Conservation (phyloP, 1,140 invertebrate species). For the Bombyx mandarina region DNA sequence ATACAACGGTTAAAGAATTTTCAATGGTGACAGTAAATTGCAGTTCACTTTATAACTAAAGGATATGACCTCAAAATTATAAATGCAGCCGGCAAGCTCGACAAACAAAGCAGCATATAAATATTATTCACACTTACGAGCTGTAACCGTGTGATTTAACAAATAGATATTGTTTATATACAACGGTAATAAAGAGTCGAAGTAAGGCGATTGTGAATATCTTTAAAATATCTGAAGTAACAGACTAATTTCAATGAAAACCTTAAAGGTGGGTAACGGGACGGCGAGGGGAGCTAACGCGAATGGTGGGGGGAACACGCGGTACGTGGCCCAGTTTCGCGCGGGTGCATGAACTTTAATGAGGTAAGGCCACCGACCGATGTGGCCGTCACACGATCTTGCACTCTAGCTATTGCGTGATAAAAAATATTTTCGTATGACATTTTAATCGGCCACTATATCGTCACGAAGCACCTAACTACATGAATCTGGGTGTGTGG, state of each 20-base stretch:
- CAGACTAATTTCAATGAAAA: slow-evolving; percentile 58
- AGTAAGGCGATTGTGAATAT: not conserved
- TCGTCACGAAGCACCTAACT: slow-evolving; percentile 54
- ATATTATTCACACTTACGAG: slow-evolving; percentile 2
- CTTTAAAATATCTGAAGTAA: slow-evolving; percentile 16
- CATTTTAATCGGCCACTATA: slow-evolving; percentile 28
- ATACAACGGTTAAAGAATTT: slow-evolving; percentile 10
- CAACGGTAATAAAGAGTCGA: not conserved
- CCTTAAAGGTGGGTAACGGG: slow-evolving; percentile 57
- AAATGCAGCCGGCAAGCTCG: slow-evolving; percentile 3
- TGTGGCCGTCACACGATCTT: slow-evolving; percentile 26
- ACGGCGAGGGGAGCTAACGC: slow-evolving; percentile 32
- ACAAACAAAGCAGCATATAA: slow-evolving; percentile 5
- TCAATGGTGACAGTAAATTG: slow-evolving; percentile 8
- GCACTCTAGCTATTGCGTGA: slow-evolving; percentile 23
- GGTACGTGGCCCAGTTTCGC: slow-evolving; percentile 66
- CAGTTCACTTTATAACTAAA: slow-evolving; percentile 9
- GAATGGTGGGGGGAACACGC: slow-evolving; percentile 47
- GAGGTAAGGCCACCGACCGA: slow-evolving; percentile 69
- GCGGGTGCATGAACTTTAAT: slow-evolving; percentile 68
- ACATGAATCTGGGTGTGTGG: slow-evolving; percentile 49
- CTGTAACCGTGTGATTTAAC: not conserved
- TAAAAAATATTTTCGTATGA: slow-evolving; percentile 28
- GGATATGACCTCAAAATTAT: slow-evolving; percentile 15
- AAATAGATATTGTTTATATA: not conserved